Conservation (phyloP, 2,797 vertebrate genomes). For the Leptodactylus fallax region DNA sequence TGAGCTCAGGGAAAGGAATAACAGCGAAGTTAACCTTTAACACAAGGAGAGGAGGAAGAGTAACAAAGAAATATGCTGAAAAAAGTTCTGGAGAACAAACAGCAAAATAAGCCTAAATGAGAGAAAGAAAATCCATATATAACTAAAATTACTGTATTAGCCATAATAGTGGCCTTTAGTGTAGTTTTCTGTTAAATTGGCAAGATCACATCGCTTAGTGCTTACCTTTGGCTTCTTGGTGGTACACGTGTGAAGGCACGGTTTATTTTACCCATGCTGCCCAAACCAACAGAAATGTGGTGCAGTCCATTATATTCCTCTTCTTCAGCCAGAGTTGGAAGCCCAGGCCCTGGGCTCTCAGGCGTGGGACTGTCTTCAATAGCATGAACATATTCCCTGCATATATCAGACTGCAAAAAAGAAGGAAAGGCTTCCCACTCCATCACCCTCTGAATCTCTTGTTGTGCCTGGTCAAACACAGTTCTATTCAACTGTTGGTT, state of each 20-base stretch:
- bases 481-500: constrained; percentile 93
- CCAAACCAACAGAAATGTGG: constrained; percentile 80
- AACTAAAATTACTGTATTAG: neutral
- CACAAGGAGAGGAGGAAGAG: constrained; percentile 55
- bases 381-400: constrained; percentile 92
- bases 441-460: constrained; percentile 94
- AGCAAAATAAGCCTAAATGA: constrained; percentile 43
- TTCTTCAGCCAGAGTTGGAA: constrained; percentile 94
- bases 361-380: constrained; percentile 89
- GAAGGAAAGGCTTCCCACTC: constrained; percentile 96
- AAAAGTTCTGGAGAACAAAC: constrained; percentile 48
- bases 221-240: constrained; percentile 80
- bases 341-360: constrained; percentile 79
- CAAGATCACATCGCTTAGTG: neutral
- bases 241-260: constrained; percentile 76
- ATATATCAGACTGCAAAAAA: constrained; percentile 96
- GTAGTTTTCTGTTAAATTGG: too few relatives aligned
- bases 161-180: too few relatives aligned
- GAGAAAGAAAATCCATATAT: constrained; percentile 11
- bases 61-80: constrained; percentile 57
- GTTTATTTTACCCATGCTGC: constrained; percentile 84
- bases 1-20: constrained; percentile 62
- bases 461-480: constrained; percentile 98
- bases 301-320: constrained; percentile 94
- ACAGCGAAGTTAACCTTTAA: constrained; percentile 59